Evolutionary conservation across 2,888 invertebrate species (phyloP), one percentile per base, ranked within the genome.

Genomic region (Prenolepis imparis): DNA sequence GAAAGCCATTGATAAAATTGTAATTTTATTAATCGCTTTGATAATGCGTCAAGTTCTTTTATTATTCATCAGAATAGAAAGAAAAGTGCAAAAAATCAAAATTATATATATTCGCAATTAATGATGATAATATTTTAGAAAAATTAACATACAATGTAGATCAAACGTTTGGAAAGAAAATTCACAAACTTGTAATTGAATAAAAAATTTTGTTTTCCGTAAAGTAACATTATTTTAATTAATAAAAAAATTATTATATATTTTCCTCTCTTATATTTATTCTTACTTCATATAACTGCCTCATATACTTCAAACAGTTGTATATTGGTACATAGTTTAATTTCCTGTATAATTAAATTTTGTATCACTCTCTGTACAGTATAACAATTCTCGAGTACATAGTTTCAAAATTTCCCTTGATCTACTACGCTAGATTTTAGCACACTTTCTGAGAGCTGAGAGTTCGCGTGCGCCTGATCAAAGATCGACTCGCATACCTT

Each of bases 401-500:
- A 59, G 21, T 18, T 70, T 80, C 32, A 21, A 70, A 59, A 44
- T 70, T 59, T 18, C 21, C 41, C 28, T 44, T 36, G 11, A 15
- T 61, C 55, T 59, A 32, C 59, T 44, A 61, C 36, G 24, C 28
- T 59, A 66, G 66, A 67, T 67, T 78, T 83, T 63, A 74, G 21
- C 66, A 59, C 48, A 41, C 59, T 78, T 73, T 32, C 52, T 44
- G 32, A 67, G 77, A 67, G 77, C 67, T 15, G 59, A 44, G 59
- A 84, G 75, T 82, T 86, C 64, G 82, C 89, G 80, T 84, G 82
- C 61, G n/a, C 9, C 70, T 72, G 82, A 80, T 59, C 18, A 72
- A 73, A 80, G 78, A 84, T 80, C 57, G 67, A 77, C 87, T 83
- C 32, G 75, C 21, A 78, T 55, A 83, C 77, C 81, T 86, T 84